Evolutionary conservation across 2,113 vertebrate species (phyloP).

Genomic region (Litocranius walleri): DNA sequence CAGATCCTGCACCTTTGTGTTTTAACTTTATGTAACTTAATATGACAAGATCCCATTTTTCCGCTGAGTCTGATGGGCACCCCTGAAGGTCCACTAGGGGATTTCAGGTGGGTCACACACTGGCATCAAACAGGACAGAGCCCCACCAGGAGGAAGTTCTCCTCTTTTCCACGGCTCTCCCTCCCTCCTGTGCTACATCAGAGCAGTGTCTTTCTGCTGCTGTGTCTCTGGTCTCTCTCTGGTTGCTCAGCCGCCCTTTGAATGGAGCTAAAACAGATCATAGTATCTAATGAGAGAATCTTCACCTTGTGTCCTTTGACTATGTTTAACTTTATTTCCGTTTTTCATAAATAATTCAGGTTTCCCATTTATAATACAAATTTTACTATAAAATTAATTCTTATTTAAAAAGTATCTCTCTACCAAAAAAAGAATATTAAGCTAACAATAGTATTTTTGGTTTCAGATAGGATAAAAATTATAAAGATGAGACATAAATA

Average conservation of each 20-base stretch:
- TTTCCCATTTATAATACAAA: not conserved
- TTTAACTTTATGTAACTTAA: not conserved
- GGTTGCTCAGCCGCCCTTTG: rapidly evolving
- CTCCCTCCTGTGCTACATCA: not conserved
- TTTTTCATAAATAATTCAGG: not conserved
- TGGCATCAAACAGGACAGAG: not conserved
- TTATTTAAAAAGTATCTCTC: not conserved
- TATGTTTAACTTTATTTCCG: not conserved
- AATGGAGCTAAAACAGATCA: too few relatives aligned
- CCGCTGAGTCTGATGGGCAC: rapidly evolving
- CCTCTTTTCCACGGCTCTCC: too few relatives aligned
- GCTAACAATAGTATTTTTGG: not conserved
- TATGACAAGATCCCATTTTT: not conserved
- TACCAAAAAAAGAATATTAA: not conserved
- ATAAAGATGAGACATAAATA: not conserved
- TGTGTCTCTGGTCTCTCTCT: too few relatives aligned
- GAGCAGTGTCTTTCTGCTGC: too few relatives aligned
- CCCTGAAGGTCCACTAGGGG: not conserved
- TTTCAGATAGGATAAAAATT: not conserved
- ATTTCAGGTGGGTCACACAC: not conserved
- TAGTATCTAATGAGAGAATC: not conserved
- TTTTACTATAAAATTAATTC: not conserved
- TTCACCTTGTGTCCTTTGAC: too few relatives aligned
- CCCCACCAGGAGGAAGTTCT: rapidly evolving
- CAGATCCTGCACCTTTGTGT: too few relatives aligned